A percentile compares a stretch with the other conserved stretches of the same genome.
These are phyloP conservation scores for Drosophila kambysellisi DNA, from an alignment of 2,888 invertebrate species.

Conservation along the genomic window DNA sequence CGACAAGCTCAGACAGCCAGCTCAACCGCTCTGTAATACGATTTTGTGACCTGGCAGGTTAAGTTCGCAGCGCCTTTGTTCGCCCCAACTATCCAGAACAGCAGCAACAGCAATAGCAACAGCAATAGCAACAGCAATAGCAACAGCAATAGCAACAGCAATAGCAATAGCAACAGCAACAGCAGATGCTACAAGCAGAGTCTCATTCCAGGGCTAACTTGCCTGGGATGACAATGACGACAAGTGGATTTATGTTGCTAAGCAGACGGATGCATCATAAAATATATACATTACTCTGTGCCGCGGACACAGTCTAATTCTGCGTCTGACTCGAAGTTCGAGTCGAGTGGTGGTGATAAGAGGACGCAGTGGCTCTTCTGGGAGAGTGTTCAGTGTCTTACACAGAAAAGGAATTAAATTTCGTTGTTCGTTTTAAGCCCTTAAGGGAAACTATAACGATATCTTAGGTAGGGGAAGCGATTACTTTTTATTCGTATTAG, in stretches of 20 bases:
- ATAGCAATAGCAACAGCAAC: not conserved
- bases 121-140: too few relatives aligned
- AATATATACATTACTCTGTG: conserved; percentile 46
- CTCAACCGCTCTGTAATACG: conserved; percentile 43
- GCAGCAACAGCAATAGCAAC: not conserved
- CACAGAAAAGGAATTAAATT: not conserved
- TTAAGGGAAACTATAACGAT: not conserved
- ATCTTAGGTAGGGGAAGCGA: not conserved
- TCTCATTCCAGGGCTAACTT: conserved; percentile 10
- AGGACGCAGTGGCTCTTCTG: not conserved
- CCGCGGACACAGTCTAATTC: conserved; percentile 8
- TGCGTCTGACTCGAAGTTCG: too few relatives aligned
- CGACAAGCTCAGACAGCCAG: not conserved
- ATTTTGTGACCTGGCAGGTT: conserved; percentile 51
- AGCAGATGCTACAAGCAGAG: not conserved
- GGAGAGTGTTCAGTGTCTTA: not conserved
- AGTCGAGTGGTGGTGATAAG: not conserved
- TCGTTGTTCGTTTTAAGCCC: not conserved
- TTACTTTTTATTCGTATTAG: not conserved
- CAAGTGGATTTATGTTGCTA: conserved; percentile 43
- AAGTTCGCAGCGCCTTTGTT: conserved; percentile 50
- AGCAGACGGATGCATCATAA: conserved; percentile 54
- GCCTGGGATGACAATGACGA: conserved; percentile 43
- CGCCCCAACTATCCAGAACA: conserved; percentile 38
- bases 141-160: not conserved